Conservation (phyloP, 1,140 invertebrate genomes). For the Drosophila nigromelanica region DNA sequence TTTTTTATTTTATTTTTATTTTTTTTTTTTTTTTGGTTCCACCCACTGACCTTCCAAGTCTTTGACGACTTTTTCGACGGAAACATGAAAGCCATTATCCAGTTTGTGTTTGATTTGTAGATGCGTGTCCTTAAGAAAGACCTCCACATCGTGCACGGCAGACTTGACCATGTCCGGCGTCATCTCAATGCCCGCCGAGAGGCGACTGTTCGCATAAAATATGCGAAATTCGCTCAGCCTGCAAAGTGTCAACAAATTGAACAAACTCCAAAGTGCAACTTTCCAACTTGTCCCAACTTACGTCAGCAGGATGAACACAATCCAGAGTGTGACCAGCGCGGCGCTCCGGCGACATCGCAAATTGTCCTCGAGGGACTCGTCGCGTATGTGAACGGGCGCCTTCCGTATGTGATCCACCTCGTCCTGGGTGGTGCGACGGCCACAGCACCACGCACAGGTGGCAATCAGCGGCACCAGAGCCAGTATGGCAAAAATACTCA, state of each 20-base stretch:
- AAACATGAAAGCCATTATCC: slow-evolving; percentile 86
- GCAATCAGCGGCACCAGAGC: slow-evolving; percentile 77
- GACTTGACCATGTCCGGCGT: slow-evolving; percentile 85
- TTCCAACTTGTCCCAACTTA: slow-evolving; percentile 66
- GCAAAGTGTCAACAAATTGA: slow-evolving; percentile 34
- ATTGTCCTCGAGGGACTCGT: slow-evolving; percentile 69
- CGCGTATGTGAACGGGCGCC: slow-evolving; percentile 69
- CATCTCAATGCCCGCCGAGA: slow-evolving; percentile 85
- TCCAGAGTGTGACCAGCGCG: slow-evolving; percentile 78
- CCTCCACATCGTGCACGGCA: slow-evolving; percentile 86
- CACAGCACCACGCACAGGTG: slow-evolving; percentile 80
- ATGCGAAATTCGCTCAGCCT: slow-evolving; percentile 84
- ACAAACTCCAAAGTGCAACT: background rate
- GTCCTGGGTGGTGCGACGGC: slow-evolving; percentile 59
- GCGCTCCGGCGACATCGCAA: slow-evolving; percentile 78
- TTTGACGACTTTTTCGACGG: slow-evolving; percentile 86
- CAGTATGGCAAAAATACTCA: slow-evolving; percentile 81
- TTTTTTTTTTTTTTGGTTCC: background rate
- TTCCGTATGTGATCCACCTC: slow-evolving; percentile 65
- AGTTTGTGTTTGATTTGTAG: slow-evolving; percentile 86
- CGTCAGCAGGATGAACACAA: slow-evolving; percentile 84
- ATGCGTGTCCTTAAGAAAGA: slow-evolving; percentile 86
- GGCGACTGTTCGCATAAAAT: slow-evolving; percentile 86
- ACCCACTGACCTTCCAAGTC: slow-evolving; percentile 87
- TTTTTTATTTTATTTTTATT: slow-evolving; percentile 7